Evolutionary conservation across 2,113 vertebrate genomes (phyloP), one percentile per base, ranked within the genome.

Genomic region (Lipophrys pholis): DNA sequence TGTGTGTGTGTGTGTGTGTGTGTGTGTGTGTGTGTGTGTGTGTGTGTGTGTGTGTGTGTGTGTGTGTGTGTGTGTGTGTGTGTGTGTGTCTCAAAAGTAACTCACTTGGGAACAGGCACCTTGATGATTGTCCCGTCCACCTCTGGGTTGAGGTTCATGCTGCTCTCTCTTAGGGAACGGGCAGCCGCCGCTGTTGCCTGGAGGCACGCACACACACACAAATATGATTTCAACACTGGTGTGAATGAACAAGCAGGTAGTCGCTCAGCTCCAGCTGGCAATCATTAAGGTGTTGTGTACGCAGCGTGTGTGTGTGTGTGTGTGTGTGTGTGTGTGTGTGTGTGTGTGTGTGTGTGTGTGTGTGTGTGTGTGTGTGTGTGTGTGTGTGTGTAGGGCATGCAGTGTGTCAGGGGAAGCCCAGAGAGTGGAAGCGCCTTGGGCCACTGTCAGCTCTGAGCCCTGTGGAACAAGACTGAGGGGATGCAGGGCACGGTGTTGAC

Each of bases 71-170:
- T 30, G 21, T 30, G 21, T 30, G 21, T 30, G 21, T 30, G 21
- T 30, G 21, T 30, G 21, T 30, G 21, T 30, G 21, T 30, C 2
- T 30, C 4, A 49, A 16, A 30, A 30, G 21, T 30, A 30, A 96
- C 97, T 98, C 93, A 99, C 97, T 94, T 97, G 54, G 98, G 97
- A 88, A 98, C 78, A 4, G 97, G 95, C 77, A 99, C 96, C 84
- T 93, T 97, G 92, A 99, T 97, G 89, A 99, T 80, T 0, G 89
- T 93, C 82, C 97, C 97, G 14, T 99, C 97, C 83, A 95, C 94
- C 93, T 98, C 97, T 43, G 97, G 98, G 93, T 97, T 99, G 85
- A 99, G 94, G 93, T 97, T 97, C 97, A 99, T 97, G 90, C 95
- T 95, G 82, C 96, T 96, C 90, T 98, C 96, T 94, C 94, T 95